Base-by-base conservation (phyloP, 2,113 vertebrate species). In the Toxotes chatareus region DNA sequence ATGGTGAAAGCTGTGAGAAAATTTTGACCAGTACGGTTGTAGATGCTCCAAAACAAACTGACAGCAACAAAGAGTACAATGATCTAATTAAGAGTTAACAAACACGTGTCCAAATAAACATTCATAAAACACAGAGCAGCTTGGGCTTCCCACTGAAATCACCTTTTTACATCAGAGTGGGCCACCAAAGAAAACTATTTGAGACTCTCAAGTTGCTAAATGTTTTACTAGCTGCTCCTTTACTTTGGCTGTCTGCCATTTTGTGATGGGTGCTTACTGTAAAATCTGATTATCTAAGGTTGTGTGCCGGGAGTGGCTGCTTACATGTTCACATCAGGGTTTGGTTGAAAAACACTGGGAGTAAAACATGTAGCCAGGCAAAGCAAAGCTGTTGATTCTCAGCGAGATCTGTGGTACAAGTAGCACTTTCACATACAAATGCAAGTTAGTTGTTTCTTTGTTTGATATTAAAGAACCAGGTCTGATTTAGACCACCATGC, bases 321-420 rank as follows among this genome's bases (percentile, higher is more conserved):
- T 19, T 36, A 27, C 2, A 32, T 21, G 17, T 59, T 68, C 14
- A 14, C 11, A 21, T 27, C 12, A 44, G 5, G 38, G 13, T 27
- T 14, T 53, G 44, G 32, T 36, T 49, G 51, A 67, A 53, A 57
- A 14, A 40, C 32, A 46, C 0, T 32, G 16, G 3, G 23, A 42
- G 34, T 21, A 34, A 75, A 51, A 42, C 44, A 17, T 8, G 63
- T 8, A 34, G 59, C 51, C 9, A 0, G 17, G 32, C 46, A 53
- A 78, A 40, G 13, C 17, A 49, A 68, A 60, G 44, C 13, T 60
- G 64, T 47, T 68, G 6, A 78, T 49, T 49, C 9, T 44, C 21
- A 21, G 8, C 0, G 10, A 55, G 23, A 7, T 49, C 47, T 19
- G 6, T 8, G 21, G 4, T 49, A 46, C 23, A 9, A 2, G 14